These are phyloP conservation scores for Scotopteryx bipunctaria DNA, from an alignment of 2,888 invertebrate genomes.

Conservation along the genomic window DNA sequence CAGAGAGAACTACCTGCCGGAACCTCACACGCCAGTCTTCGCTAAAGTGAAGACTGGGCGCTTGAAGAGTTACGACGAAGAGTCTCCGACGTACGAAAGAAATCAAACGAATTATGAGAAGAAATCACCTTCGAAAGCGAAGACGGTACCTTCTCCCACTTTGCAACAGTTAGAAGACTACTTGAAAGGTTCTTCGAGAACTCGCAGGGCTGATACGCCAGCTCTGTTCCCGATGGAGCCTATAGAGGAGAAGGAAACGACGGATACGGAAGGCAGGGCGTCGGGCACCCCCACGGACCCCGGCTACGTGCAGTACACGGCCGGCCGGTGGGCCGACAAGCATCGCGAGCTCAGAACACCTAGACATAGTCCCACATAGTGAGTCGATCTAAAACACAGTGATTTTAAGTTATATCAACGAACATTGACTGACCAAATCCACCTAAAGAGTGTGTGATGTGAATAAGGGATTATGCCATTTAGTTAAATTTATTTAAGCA, in stretches of 20 bases:
- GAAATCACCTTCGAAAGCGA: slow-evolving; percentile 67
- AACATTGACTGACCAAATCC: slow-evolving; percentile 50
- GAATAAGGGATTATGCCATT: slow-evolving; percentile 48
- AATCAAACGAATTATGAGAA: slow-evolving; percentile 50
- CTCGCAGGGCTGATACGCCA: slow-evolving; percentile 67
- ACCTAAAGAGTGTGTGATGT: slow-evolving; percentile 49
- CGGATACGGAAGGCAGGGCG: slow-evolving; percentile 70
- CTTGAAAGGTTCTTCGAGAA: slow-evolving; percentile 63
- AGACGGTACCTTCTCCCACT: slow-evolving; percentile 71
- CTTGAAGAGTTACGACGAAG: slow-evolving; percentile 67
- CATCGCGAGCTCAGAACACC: slow-evolving; percentile 81
- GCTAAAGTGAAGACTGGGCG: slow-evolving; percentile 73
- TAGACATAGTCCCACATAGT: slow-evolving; percentile 76
- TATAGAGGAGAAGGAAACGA: slow-evolving; percentile 67
- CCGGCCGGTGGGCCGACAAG: slow-evolving; percentile 86
- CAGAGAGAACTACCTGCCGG: slow-evolving; percentile 74
- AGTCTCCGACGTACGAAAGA: slow-evolving; percentile 51
- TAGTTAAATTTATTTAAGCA: slow-evolving; percentile 37
- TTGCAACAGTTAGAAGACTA: slow-evolving; percentile 79
- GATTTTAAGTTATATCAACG: slow-evolving; percentile 31
- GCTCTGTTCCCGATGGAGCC: slow-evolving; percentile 82
- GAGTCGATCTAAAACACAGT: slow-evolving; percentile 7
- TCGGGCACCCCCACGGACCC: slow-evolving; percentile 88
- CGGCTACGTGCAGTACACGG: slow-evolving; percentile 89
- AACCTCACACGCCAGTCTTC: slow-evolving; percentile 76